These are phyloP conservation scores for Terrapene triunguis DNA, from an alignment of 2,113 vertebrate species.

Conservation along the genomic window DNA sequence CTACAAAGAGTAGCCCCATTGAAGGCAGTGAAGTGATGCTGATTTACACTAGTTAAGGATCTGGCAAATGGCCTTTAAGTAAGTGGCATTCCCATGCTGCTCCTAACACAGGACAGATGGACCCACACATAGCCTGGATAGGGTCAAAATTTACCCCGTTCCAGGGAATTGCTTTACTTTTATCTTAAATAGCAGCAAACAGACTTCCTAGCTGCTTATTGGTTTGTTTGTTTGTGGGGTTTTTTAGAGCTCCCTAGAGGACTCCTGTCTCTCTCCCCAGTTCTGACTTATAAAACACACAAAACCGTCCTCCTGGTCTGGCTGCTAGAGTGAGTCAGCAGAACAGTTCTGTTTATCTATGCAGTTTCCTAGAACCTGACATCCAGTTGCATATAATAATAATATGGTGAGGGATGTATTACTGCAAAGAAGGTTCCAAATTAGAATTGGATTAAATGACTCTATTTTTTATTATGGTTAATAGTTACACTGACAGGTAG, in stretches of 20 bases:
- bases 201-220: background rate
- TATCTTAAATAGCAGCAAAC: background rate
- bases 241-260: background rate
- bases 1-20: background rate
- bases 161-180: background rate
- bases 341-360: background rate
- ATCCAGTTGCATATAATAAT: background rate
- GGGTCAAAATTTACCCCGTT: background rate
- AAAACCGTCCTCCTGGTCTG: background rate
- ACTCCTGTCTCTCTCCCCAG: background rate
- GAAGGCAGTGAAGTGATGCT: background rate
- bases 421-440: background rate
- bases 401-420: background rate
- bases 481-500: background rate
- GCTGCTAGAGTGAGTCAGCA: slow-evolving; percentile 23
- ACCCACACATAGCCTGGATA: background rate
- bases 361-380: background rate
- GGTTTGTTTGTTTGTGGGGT: background rate
- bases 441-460: background rate
- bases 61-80: background rate
- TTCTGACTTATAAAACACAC: background rate
- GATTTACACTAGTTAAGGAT: background rate
- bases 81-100: background rate
- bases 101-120: background rate
- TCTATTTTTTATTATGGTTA: background rate